Base-by-base conservation (phyloP, 2,113 vertebrate species). In the Himantopus leucocephalus region DNA sequence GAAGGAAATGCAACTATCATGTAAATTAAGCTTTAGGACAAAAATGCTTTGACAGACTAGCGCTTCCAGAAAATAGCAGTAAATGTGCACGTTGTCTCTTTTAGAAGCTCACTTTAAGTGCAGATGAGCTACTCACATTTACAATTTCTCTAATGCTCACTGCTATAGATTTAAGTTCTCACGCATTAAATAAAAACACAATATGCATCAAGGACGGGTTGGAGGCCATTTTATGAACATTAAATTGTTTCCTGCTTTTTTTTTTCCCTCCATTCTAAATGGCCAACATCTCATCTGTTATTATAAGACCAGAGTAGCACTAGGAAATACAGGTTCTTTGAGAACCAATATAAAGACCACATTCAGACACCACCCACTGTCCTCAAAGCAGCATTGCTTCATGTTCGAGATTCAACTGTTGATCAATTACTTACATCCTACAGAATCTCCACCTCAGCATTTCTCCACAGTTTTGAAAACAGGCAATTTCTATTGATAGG, bases 11-110 rank as follows among this genome's bases (percentile, higher is more conserved):
- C 32, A 94, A 66, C 55, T 91, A 68, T 64, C 29, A 34, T 12
- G 77, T 72, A 92, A 92, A 92, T 92, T 55, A 92, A 64, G 34
- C 93, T 93, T 91, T 78, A 89, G 91, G 59, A 88, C 43, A 81
- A 96, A 94, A 75, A 14, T 56, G 45, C 67, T 85, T 90, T 92
- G 67, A 85, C 43, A 84, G 81, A 85, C 78, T 53, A 47, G 4
- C 14, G 83, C 24, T 53, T 52, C 64, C 64, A 41, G 11, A 88
- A 85, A 60, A 71, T 1, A 92, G 47, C 70, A 74, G 32, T 39
- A 92, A 94, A 92, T 3, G 6, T 16, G 66, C 10, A 34, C 2
- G 1, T 26, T 37, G 30, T 24, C 59, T 64, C 35, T 62, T 87
- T 71, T 21, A 81, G 66, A 68, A 89, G 43, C 41, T 94, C 47